phyloP scores from a whole-genome alignment of 2,113 vertebrate species.

The Pontoporia blainvillei region DNA sequence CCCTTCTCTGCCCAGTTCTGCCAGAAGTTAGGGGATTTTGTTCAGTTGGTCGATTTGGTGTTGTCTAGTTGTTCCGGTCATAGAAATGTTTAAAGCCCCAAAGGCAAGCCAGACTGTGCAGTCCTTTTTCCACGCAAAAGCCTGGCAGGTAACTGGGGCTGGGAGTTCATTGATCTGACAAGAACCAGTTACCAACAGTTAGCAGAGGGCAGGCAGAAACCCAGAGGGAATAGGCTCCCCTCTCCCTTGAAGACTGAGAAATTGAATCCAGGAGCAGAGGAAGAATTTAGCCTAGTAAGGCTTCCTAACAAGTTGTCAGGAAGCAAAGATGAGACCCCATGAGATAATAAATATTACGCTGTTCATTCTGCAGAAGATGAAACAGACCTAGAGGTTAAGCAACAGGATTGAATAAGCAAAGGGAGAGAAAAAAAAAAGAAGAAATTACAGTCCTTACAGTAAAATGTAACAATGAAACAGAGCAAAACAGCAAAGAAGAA shows the following conservation, averaged over 20 bases:
- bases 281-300: not conserved
- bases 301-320: not conserved
- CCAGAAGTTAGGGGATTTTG: not conserved
- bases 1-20: not conserved
- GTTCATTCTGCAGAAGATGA: not conserved
- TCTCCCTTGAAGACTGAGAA: not conserved
- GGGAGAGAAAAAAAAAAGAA: no score
- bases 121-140: not conserved
- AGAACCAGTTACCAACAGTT: not conserved
- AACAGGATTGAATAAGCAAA: not conserved
- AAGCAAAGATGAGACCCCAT: not conserved
- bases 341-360: not conserved
- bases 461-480: not conserved
- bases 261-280: not conserved
- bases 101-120: not conserved
- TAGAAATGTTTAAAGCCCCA: not conserved
- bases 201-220: not conserved
- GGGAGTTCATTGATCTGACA: conserved; percentile 22
- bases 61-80: not conserved
- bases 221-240: not conserved
- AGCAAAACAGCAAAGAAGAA: not conserved
- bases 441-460: not conserved
- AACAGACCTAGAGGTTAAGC: not conserved
- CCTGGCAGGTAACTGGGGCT: not conserved
- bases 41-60: not conserved